phyloP scores from a whole-genome alignment of 2,888 invertebrate genomes.

The Leistus spinibarbis region DNA sequence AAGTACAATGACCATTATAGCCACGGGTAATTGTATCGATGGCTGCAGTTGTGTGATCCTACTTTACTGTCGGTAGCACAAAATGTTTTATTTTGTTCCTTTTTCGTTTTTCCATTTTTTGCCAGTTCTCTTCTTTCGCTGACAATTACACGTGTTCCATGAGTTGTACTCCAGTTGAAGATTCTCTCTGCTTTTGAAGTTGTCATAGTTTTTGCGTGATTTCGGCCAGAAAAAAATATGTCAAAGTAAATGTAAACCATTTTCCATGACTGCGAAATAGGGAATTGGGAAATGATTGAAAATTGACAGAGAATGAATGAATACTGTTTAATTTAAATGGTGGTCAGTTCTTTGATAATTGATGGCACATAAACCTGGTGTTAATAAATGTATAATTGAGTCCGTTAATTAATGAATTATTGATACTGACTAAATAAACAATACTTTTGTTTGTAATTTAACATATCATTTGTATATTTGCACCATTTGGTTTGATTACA shows the following conservation, averaged over 20 bases:
- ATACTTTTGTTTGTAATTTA: not conserved
- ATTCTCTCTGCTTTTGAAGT: not conserved
- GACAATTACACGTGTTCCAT: not conserved
- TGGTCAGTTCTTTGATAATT: not conserved
- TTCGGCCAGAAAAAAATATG: not conserved
- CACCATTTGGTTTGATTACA: no score
- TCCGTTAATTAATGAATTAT: not conserved
- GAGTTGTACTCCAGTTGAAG: not conserved
- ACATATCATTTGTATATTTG: not conserved
- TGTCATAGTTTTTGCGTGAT: not conserved
- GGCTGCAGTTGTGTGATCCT: not conserved
- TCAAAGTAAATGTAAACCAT: no score
- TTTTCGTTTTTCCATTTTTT: not conserved
- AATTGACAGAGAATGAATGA: no score
- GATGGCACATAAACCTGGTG: not conserved
- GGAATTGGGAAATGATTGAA: no score
- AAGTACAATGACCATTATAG: no score
- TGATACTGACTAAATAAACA: not conserved
- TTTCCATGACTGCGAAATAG: no score
- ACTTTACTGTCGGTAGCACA: not conserved
- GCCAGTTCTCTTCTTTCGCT: not conserved
- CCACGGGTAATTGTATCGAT: not conserved
- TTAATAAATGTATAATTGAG: not conserved
- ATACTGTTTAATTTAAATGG: no score
- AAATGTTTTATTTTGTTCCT: not conserved